These are phyloP conservation scores for Anoplolepis gracilipes DNA, from an alignment of 1,140 invertebrate species.

Conservation along the genomic window DNA sequence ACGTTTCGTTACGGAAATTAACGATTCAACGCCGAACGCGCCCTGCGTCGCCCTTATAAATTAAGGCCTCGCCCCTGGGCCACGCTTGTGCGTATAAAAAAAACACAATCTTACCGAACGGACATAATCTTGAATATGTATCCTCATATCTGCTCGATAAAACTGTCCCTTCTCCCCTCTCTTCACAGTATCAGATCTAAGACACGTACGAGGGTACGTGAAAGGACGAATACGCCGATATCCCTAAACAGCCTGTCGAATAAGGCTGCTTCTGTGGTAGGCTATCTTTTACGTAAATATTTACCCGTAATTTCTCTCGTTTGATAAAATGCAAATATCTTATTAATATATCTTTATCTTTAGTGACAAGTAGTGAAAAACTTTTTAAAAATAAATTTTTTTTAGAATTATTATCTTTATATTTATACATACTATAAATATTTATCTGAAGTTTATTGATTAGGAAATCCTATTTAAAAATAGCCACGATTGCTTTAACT, in stretches of 20 bases:
- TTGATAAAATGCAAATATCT: not conserved
- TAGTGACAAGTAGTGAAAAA: no score
- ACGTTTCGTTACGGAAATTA: slow-evolving; percentile 71
- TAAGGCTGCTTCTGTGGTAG: not conserved
- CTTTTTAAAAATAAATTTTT: not conserved
- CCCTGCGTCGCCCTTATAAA: slow-evolving; percentile 42
- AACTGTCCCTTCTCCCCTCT: not conserved
- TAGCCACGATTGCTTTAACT: not conserved
- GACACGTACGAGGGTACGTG: not conserved
- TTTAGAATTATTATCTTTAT: not conserved
- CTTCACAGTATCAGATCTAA: slow-evolving; percentile 20
- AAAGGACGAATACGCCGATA: not conserved
- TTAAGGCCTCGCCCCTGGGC: slow-evolving; percentile 14
- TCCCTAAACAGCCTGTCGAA: not conserved
- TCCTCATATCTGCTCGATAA: slow-evolving; percentile 36
- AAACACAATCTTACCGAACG: slow-evolving; percentile 45
- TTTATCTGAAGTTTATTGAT: not conserved
- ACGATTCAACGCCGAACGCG: slow-evolving; percentile 64
- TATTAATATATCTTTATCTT: not conserved
- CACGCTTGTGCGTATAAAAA: slow-evolving; percentile 35
- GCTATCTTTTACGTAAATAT: not conserved
- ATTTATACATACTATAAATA: not conserved
- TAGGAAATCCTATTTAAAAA: not conserved
- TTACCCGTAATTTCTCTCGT: not conserved
- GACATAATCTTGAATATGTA: slow-evolving; percentile 51